These are phyloP conservation scores for Petroica traversi DNA, from an alignment of 2,113 vertebrate species.

Conservation along the genomic window DNA sequence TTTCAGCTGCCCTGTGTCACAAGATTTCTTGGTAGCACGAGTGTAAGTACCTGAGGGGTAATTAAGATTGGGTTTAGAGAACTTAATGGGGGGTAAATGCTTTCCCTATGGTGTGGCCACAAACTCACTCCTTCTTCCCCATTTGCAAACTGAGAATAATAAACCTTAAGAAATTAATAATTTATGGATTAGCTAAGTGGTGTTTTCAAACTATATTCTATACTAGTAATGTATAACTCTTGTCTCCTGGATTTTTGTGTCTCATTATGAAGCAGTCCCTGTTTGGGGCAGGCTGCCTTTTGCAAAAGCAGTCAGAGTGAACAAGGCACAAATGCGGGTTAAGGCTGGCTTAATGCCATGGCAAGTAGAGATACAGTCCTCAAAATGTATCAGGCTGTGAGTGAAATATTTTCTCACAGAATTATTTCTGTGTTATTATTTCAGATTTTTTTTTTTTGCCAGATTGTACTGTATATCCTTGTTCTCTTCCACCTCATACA, in stretches of 20 bases:
- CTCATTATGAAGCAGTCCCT: background rate
- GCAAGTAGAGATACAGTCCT: background rate
- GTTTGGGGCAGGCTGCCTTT: background rate
- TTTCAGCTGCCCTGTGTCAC: background rate
- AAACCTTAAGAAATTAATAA: constrained; percentile 20
- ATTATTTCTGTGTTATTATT: background rate
- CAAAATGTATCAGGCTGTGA: background rate
- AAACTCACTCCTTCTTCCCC: background rate
- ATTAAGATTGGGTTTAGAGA: constrained; percentile 25
- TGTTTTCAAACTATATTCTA: background rate
- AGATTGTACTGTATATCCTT: background rate
- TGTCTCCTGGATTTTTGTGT: background rate
- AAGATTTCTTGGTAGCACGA: constrained; percentile 21
- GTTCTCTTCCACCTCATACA: background rate
- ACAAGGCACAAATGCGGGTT: background rate
- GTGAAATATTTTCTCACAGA: background rate
- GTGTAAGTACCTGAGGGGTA: background rate
- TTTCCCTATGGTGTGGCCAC: constrained; percentile 29
- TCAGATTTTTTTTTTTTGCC: background rate
- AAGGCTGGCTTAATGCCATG: background rate
- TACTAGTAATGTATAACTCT: background rate
- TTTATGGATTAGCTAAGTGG: constrained; percentile 27
- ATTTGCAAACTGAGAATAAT: constrained; percentile 14
- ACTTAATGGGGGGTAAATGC: constrained; percentile 44
- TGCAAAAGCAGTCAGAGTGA: background rate